These are phyloP conservation scores for Malacoctenus gilli DNA, from an alignment of 2,797 vertebrate genomes.

Conservation along the genomic window DNA sequence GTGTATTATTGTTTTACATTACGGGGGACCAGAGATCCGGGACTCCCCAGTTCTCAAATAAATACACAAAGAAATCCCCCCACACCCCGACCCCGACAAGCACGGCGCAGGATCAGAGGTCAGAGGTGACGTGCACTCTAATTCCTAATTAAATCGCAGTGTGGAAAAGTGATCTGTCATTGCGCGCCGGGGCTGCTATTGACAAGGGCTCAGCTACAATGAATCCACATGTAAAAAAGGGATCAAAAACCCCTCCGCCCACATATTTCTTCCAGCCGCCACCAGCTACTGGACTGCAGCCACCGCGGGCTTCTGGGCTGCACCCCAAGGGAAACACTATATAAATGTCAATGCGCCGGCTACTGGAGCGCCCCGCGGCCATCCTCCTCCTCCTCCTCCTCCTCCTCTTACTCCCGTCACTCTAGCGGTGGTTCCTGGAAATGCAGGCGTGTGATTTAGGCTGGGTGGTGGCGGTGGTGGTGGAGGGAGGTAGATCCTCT, in stretches of 20 bases:
- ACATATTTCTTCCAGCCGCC: constrained; percentile 36
- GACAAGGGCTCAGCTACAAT: constrained; percentile 49
- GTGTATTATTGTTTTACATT: constrained; percentile 49
- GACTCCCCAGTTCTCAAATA: constrained; percentile 48
- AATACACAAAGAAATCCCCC: constrained; percentile 54
- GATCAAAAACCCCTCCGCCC: constrained; percentile 28
- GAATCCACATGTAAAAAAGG: constrained; percentile 52
- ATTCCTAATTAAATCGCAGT: constrained; percentile 76
- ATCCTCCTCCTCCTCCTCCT: no score
- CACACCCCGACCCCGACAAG: constrained; percentile 34
- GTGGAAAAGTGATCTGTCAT: constrained; percentile 75
- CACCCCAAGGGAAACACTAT: constrained; percentile 64
- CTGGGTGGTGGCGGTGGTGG: no score
- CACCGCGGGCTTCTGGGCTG: constrained; percentile 52
- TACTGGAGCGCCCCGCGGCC: constrained; percentile 44
- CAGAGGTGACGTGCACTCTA: constrained; percentile 66
- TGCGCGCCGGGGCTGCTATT: constrained; percentile 57
- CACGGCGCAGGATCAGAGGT: constrained; percentile 53
- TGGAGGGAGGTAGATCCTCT: no score
- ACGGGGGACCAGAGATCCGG: constrained; percentile 6
- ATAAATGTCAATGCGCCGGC: constrained; percentile 65
- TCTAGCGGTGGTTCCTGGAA: constrained; percentile 59
- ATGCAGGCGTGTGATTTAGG: constrained; percentile 51
- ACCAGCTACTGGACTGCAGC: constrained; percentile 31
- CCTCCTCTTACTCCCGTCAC: constrained; percentile 38